Evolutionary conservation across 2,888 invertebrate species (phyloP).

Genomic region (Drosophila bunnanda): DNA sequence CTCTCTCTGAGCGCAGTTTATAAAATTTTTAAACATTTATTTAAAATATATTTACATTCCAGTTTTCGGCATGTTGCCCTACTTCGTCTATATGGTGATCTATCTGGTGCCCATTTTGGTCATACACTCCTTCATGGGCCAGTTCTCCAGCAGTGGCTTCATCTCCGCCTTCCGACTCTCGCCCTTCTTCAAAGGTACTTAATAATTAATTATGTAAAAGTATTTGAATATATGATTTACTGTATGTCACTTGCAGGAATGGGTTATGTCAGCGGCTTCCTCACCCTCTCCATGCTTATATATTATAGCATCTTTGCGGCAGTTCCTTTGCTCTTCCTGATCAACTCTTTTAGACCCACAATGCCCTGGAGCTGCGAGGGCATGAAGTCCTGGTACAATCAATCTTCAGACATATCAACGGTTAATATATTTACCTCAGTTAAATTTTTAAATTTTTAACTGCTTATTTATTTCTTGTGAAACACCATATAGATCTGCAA

Average conservation of each 20-base stretch:
- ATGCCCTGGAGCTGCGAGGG: constrained; percentile 93
- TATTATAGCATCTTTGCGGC: constrained; percentile 94
- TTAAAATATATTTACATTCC: not conserved
- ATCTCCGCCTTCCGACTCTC: constrained; percentile 92
- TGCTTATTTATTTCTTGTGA: rapidly evolving
- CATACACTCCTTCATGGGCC: constrained; percentile 94
- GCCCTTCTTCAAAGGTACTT: constrained; percentile 93
- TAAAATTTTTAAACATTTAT: constrained; percentile 6
- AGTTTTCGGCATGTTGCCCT: constrained; percentile 74
- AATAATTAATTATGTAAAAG: not conserved
- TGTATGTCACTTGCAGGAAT: constrained; percentile 87
- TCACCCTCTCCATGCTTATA: constrained; percentile 91
- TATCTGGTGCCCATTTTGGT: constrained; percentile 95
- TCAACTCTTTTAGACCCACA: constrained; percentile 88
- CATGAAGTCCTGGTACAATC: constrained; percentile 45
- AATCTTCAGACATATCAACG: constrained; percentile 33
- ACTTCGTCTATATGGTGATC: constrained; percentile 86
- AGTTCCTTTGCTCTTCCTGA: constrained; percentile 92
- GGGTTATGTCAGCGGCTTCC: constrained; percentile 91
- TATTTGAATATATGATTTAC: no score
- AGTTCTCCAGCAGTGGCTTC: constrained; percentile 92
- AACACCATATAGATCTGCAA: constrained; percentile 50
- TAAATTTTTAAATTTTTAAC: rapidly evolving
- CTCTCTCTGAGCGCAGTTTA: not conserved
- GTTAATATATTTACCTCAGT: constrained; percentile 36